Base-by-base conservation (phyloP, 2,113 vertebrate genomes). In the Euleptes europaea region DNA sequence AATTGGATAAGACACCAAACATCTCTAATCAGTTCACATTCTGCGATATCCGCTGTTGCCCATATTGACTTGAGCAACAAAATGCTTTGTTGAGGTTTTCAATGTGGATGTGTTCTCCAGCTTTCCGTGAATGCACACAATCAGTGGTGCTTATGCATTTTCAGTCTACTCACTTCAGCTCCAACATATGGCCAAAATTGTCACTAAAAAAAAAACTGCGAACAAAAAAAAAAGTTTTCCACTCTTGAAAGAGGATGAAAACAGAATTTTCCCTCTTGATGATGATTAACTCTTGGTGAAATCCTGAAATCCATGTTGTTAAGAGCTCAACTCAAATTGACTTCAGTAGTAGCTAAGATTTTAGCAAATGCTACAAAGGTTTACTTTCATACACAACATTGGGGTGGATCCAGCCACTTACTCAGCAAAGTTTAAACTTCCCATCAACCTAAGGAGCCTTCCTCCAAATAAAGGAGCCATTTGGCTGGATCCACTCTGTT, bases 121-220 rank as follows among this genome's bases (percentile, higher is more conserved):
- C 21, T 35, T 63, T 78, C 5, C 1, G 57, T 65, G 67, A 73
- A 49, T 47, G 28, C 21, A 54, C 31, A 78, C 33, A n/a, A 47
- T 49, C 57, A 49, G 23, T 72, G 15, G 65, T 73, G 14, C 47
- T 73, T 35, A 49, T 80, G 54, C 5, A 73, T 60, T 49, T 49
- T 38, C 26, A 65, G 15, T 60, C 57, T 63, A 71, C 49, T 84
- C 31, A 9, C 31, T 60, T 57, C 42, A 51, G 47, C 67, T 31
- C 13, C n/a, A 70, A 31, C 40, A 54, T 33, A n/a, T 69, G n/a
- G 40, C 57, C 57, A n/a, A 78, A 70, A 78, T 15, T 3, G 13
- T 60, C 67, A 44, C 90, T 87, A 89, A 93, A 86, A 91, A 92
- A 86, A 88, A 83, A 93, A 93, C 94, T 89, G 89, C 91, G 80